Evolutionary conservation across 2,888 invertebrate species (phyloP).

Genomic region (Eucera pruinosa): DNA sequence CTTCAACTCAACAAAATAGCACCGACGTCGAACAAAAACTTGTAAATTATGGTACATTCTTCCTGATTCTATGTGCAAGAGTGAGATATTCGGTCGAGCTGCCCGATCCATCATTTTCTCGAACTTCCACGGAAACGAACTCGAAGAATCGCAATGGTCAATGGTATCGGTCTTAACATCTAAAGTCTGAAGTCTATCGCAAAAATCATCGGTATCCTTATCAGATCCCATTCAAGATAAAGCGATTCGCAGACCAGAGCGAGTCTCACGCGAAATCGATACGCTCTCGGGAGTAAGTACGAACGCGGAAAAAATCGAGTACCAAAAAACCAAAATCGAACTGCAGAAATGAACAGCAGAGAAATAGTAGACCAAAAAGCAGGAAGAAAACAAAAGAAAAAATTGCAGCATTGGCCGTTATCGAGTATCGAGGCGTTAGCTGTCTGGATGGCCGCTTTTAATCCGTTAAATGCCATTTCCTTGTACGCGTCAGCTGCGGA

Average conservation of each 20-base stretch:
- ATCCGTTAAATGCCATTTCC: conserved; percentile 77
- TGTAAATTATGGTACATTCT: conserved; percentile 14
- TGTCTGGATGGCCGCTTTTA: conserved; percentile 66
- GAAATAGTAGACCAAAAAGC: conserved; percentile 7
- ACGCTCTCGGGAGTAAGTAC: background rate
- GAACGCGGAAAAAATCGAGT: conserved; percentile 23
- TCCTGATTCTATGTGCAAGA: background rate
- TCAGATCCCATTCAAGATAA: conserved; percentile 8
- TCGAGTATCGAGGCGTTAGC: conserved; percentile 47
- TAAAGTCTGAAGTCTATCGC: too few relatives aligned
- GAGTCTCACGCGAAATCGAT: conserved; percentile 37
- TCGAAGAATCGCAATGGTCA: background rate
- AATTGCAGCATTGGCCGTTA: conserved; percentile 39
- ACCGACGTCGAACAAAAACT: background rate
- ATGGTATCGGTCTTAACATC: too few relatives aligned
- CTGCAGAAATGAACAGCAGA: conserved; percentile 22
- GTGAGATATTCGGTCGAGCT: background rate
- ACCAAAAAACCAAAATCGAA: conserved; percentile 22
- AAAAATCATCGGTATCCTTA: conserved; percentile 27
- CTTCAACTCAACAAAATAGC: background rate
- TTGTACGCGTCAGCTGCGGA: conserved; percentile 74
- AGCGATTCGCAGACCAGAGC: conserved; percentile 14
- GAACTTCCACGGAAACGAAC: background rate
- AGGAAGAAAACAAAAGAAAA: conserved; percentile 3
- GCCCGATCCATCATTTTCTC: conserved; percentile 11